A percentile compares a stretch with the other conserved stretches of the same genome.
These are phyloP conservation scores for Papilio xuthus DNA, from an alignment of 1,140 invertebrate species.

Conservation along the genomic window DNA sequence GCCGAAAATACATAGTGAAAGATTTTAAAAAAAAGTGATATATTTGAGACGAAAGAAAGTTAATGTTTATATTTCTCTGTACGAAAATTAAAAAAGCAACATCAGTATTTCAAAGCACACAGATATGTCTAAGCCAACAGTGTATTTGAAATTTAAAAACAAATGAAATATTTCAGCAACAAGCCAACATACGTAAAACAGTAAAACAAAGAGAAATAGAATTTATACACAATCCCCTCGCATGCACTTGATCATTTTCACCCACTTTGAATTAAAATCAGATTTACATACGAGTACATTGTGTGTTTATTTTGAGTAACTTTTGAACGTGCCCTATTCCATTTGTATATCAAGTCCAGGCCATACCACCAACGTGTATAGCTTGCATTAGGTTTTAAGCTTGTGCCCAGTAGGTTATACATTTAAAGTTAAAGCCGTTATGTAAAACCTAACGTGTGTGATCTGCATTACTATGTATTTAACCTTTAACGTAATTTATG, in stretches of 20 bases:
- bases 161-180: background rate
- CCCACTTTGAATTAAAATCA: slow-evolving; percentile 7
- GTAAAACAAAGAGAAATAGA: background rate
- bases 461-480: background rate
- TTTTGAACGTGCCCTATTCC: background rate
- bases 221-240: background rate
- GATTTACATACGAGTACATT: background rate
- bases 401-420: too few relatives aligned
- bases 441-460: too few relatives aligned
- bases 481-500: background rate
- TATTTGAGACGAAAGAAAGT: too few relatives aligned
- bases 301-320: background rate
- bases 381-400: too few relatives aligned
- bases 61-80: too few relatives aligned
- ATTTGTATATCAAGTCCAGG: background rate
- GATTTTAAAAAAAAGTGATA: too few relatives aligned
- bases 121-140: background rate
- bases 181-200: background rate
- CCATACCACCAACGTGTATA: too few relatives aligned
- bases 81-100: too few relatives aligned
- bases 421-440: too few relatives aligned
- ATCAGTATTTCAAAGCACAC: too few relatives aligned
- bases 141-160: background rate
- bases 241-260: background rate
- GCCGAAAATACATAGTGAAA: too few relatives aligned